Percentiles rank a stretch among this genome's conserved stretches.
phyloP scores from a whole-genome alignment of 2,113 vertebrate species.

The Engystomops pustulosus region DNA sequence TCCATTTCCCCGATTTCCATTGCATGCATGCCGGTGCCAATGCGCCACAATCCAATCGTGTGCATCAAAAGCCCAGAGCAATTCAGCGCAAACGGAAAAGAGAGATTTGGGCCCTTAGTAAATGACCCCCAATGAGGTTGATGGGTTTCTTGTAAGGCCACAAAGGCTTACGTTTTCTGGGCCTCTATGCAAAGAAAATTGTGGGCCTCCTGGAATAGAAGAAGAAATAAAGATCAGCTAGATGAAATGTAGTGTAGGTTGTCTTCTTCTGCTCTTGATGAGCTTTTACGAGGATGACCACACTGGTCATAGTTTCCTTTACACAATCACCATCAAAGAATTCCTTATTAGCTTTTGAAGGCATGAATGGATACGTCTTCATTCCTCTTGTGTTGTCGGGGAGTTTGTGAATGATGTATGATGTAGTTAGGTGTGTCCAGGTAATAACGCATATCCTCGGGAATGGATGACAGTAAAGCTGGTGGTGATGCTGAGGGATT shows the following conservation, averaged over 20 bases:
- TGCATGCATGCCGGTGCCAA: too few species aligned
- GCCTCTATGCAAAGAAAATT: too few species aligned
- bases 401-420: slow-evolving; percentile 17
- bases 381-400: neutral
- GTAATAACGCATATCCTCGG: neutral
- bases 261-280: neutral
- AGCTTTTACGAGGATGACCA: neutral
- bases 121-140: too few species aligned
- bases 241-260: neutral
- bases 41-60: too few species aligned
- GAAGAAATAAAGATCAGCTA: neutral
- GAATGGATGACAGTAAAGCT: slow-evolving; percentile 12
- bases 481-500: neutral
- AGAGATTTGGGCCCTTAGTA: too few species aligned
- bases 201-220: neutral
- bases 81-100: too few species aligned
- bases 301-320: neutral
- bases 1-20: too few species aligned
- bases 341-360: slow-evolving; percentile 16
- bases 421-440: slow-evolving; percentile 14
- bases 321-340: slow-evolving; percentile 2
- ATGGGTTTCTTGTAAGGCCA: neutral
- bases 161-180: neutral
- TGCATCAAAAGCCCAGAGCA: too few species aligned
- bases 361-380: slow-evolving; percentile 21